Conservation (phyloP, 2,888 invertebrate species). For the Xanthia togata region DNA sequence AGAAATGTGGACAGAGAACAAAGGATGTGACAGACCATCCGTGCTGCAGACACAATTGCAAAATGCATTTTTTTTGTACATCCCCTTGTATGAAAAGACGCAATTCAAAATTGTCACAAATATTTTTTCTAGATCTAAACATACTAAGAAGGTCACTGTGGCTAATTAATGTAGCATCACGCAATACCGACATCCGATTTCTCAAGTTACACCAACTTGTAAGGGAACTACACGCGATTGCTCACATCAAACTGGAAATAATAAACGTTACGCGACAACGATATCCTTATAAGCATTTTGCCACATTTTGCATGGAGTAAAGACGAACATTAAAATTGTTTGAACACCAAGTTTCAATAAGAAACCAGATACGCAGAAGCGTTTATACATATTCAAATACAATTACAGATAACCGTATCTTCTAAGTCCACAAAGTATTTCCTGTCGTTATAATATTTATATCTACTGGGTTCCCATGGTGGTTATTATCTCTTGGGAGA, state of each 20-base stretch:
- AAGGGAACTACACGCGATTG: conserved; percentile 45
- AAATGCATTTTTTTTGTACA: conserved; percentile 33
- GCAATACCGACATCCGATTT: conserved; percentile 60
- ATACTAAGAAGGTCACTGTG: conserved; percentile 34
- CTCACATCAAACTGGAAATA: conserved; percentile 34
- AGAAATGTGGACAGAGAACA: conserved; percentile 56
- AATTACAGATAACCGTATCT: conserved; percentile 64
- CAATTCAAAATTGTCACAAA: conserved; percentile 39
- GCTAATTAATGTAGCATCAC: conserved; percentile 49
- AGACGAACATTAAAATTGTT: conserved; percentile 3
- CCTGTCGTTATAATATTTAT: conserved; percentile 65
- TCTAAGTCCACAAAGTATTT: conserved; percentile 61
- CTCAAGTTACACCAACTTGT: conserved; percentile 40
- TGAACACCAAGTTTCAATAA: conserved; percentile 38
- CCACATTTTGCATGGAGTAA: conserved; percentile 15
- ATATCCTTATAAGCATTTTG: conserved; percentile 27
- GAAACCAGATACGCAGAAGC: conserved; percentile 36
- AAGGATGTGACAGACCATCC: conserved; percentile 57
- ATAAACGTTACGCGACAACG: conserved; percentile 28
- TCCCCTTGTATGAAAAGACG: conserved; percentile 31
- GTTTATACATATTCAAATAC: conserved; percentile 62
- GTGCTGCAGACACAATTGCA: conserved; percentile 34
- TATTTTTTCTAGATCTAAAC: conserved; percentile 35
- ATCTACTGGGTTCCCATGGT: conserved; percentile 60
- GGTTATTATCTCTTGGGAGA: conserved; percentile 72